Base-by-base conservation (phyloP, 2,113 vertebrate genomes). In the Oryzias curvinotus region DNA sequence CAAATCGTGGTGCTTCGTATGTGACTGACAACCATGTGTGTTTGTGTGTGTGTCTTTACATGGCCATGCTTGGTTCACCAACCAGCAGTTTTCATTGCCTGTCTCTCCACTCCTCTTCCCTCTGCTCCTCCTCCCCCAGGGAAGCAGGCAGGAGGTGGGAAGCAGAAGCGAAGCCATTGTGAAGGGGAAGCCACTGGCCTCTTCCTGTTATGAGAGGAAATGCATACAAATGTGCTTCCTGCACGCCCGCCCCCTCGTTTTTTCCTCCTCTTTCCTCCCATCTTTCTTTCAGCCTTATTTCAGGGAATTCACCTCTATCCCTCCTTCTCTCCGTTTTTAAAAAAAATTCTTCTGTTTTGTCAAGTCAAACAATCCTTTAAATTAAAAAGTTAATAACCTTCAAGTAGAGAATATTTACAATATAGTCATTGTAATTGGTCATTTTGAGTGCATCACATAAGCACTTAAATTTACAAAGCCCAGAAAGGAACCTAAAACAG, bases 181-280 rank as follows among this genome's bases (percentile, higher is more conserved):
- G 94, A 94, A 92, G 93, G 95, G 97, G 96, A 99, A 98, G 96
- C 96, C 97, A 95, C 96, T 94, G 93, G 92, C 94, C 92, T 95
- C 94, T 98, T 99, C 97, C 97, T 99, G 97, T 99, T 98, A 97
- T 99, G 95, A 98, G 94, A 98, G 97, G 97, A 99, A 96, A 96
- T 95, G 92, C 93, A 98, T 95, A 96, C 93, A 98, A 97, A 98
- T 98, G 96, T 98, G 96, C 95, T 98, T 98, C 96, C 97, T 98
- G 97, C 93, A 91, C 90, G 85, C 91, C 92, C 92, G 54, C 85
- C 84, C 75, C 82, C 71, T 71, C 72, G 62, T 64, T 57, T 53
- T 77, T 68, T 78, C 66, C 65, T 52, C 74, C 54, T 57, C 68
- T 58, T 57, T 62, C 61, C 77, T 66, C 63, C 59, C 23, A 25